A percentile compares a stretch with the other conserved stretches of the same genome.
Conservation (phyloP, 2,797 vertebrate genomes). For the Luscinia megarhynchos region DNA sequence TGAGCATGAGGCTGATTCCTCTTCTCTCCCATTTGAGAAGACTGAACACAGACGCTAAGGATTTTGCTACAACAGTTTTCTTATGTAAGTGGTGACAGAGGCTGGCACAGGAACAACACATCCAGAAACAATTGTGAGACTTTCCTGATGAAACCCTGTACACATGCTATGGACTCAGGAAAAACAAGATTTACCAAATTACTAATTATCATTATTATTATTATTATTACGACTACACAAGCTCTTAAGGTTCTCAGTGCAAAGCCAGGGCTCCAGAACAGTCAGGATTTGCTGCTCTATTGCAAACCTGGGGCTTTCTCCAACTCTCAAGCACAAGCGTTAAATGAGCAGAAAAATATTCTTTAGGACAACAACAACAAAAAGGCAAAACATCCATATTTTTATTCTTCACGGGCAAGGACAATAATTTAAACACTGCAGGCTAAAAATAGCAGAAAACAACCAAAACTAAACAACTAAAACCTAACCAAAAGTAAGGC, state of each 20-base stretch:
- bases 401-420: not conserved
- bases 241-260: not conserved
- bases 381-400: not conserved
- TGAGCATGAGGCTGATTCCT: not conserved
- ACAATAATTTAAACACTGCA: not conserved
- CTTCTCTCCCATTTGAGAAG: not conserved
- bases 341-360: not conserved
- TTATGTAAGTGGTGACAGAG: rapidly evolving
- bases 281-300: not conserved
- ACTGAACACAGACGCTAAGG: rapidly evolving
- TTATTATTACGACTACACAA: not conserved
- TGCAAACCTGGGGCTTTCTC: not conserved
- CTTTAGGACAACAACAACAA: not conserved
- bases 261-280: not conserved
- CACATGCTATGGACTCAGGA: not conserved
- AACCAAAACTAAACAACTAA: not conserved
- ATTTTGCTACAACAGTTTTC: not conserved
- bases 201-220: not conserved
- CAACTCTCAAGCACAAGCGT: not conserved
- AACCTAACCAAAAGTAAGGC: not conserved
- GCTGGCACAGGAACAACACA: not conserved
- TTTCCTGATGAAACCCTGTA: not conserved
- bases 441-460: not conserved
- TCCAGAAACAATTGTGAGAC: not conserved
- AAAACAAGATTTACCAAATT: not conserved